phyloP scores from a whole-genome alignment of 2,888 invertebrate genomes.

The Apotomis betuletana region DNA sequence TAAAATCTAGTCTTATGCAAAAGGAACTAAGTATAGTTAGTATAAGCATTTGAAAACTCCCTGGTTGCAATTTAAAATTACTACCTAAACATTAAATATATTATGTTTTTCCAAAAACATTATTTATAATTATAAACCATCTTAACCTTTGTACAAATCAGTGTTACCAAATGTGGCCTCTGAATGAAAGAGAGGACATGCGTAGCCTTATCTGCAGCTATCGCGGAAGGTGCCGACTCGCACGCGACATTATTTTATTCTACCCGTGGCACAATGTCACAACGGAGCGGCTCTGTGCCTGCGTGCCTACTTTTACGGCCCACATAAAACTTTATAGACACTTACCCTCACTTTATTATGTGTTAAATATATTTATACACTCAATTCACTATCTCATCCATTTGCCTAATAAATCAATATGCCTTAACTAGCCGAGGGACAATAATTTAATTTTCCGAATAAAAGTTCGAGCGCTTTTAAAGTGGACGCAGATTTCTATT shows the following conservation, averaged over 20 bases:
- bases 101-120: no score
- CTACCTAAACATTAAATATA: no score
- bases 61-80: no score
- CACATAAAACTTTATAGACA: conserved; percentile 62
- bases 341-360: conserved; percentile 60
- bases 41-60: no score
- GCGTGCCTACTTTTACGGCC: conserved; percentile 58
- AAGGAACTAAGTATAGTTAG: no score
- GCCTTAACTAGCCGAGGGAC: conserved; percentile 16
- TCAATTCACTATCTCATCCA: conserved; percentile 55
- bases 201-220: conserved; percentile 25
- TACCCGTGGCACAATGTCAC: conserved; percentile 55
- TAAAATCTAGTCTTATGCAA: no score
- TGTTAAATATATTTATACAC: conserved; percentile 60
- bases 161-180: conserved; percentile 7
- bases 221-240: conserved; percentile 25
- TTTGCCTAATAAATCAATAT: conserved; percentile 52
- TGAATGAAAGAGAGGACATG: conserved; percentile 10
- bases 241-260: conserved; percentile 41
- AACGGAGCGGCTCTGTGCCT: conserved; percentile 50
- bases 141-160: neutral
- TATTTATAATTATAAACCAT: no score
- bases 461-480: conserved; percentile 35
- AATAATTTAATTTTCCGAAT: conserved; percentile 19
- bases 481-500: conserved; percentile 48